Base-by-base conservation (phyloP, 2,113 vertebrate genomes). In the Hydropotes inermis region DNA sequence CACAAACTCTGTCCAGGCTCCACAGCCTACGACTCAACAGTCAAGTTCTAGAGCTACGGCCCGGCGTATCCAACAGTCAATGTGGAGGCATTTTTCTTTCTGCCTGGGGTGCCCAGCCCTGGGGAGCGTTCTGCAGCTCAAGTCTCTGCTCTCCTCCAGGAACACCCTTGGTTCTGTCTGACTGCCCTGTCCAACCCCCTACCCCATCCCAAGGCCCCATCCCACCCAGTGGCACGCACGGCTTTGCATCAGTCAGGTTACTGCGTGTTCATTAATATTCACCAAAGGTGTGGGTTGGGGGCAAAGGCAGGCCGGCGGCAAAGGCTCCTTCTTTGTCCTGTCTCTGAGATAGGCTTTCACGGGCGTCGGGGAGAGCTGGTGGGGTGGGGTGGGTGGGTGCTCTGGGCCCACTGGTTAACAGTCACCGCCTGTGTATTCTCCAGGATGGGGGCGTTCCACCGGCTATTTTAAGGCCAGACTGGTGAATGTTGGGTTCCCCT, bases 401-500 rank as follows among this genome's bases (percentile, higher is more conserved):
- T 25, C 33, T 19, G 70, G 54, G 78, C 91, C 96, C 58, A 87
- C 83, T 67, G 23, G 43, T 30, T 43, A 76, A 76, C 70, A 98
- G 95, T 97, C 70, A 54, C 39, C 1, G 89, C 83, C 93, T 96
- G 91, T 98, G 97, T 97, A 50, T 97, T 91, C 87, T 79, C 74
- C 55, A 88, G 90, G 95, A 74, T 45, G 94, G 97, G 97, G 98
- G 97, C 47, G 67, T 96, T 91, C 39, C 52, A 0, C 54, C 0
- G n/a, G 89, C 96, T 98, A 98, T 98, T 98, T 98, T 98, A 98
- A 98, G 97, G 89, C 82, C 96, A 95, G 97, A 84, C 94, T 97
- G 95, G 97, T 88, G 96, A 96, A 97, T 89, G 91, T 55, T 97
- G 95, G 98, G 97, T 97, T 98, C 98, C 98, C 98, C 97, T 98